Percentiles rank a stretch among this genome's conserved stretches.
These are phyloP conservation scores for Lycaon pictus DNA, from an alignment of 2,113 vertebrate species.

Conservation along the genomic window DNA sequence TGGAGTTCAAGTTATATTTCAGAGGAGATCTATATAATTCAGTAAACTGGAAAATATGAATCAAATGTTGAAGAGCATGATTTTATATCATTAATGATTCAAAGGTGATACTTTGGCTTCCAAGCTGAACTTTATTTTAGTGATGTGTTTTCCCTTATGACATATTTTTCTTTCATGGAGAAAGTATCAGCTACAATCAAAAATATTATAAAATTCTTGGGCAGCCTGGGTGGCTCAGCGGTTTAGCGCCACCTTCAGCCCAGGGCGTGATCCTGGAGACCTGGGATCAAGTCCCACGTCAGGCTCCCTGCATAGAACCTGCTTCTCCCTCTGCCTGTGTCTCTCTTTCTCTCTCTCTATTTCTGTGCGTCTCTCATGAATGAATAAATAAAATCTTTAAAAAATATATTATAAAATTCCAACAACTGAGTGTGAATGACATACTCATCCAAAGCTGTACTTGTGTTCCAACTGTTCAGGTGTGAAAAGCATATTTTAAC, in stretches of 20 bases:
- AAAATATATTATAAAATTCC: background rate
- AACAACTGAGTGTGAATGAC: background rate
- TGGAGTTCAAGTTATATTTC: background rate
- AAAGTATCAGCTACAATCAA: background rate
- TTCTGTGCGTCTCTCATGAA: too few species aligned
- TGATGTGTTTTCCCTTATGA: background rate
- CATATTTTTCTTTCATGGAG: background rate
- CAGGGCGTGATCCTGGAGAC: too few species aligned
- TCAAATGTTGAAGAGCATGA: background rate
- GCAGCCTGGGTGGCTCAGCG: too few species aligned
- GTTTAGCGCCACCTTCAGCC: too few species aligned
- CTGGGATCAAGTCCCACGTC: too few species aligned
- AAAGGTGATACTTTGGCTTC: slow-evolving; percentile 5
- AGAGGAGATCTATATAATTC: slow-evolving; percentile 15
- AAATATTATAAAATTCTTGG: background rate
- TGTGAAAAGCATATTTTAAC: background rate
- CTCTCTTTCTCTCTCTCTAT: too few species aligned
- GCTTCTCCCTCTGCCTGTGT: too few species aligned
- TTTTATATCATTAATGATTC: slow-evolving; percentile 20
- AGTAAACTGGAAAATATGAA: slow-evolving; percentile 52
- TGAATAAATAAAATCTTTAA: too few species aligned
- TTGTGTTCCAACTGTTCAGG: background rate
- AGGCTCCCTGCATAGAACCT: too few species aligned
- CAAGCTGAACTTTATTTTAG: background rate
- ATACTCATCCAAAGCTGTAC: background rate